phyloP scores from a whole-genome alignment of 2,797 vertebrate species.

The Chelon auratus region DNA sequence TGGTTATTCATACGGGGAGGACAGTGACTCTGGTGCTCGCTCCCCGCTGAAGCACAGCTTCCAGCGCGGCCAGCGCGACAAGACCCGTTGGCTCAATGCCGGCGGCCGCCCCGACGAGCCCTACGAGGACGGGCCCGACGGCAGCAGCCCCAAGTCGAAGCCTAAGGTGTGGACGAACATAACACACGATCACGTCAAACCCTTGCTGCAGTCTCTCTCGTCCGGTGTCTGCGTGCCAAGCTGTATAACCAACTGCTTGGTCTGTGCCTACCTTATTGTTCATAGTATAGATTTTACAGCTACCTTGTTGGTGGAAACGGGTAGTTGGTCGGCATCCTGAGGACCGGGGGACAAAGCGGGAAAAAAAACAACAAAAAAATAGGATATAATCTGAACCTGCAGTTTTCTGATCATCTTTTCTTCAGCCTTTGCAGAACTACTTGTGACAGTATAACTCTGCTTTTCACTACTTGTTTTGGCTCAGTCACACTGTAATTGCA shows the following conservation, averaged over 20 bases:
- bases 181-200: slow-evolving; percentile 99
- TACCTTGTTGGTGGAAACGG: slow-evolving; percentile 80
- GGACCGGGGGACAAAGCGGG: slow-evolving; percentile 67
- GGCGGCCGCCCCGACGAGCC: slow-evolving; percentile 91
- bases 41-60: slow-evolving; percentile 99
- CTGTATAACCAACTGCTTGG: slow-evolving; percentile 99
- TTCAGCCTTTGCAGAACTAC: neutral
- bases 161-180: slow-evolving; percentile 99
- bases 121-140: slow-evolving; percentile 94
- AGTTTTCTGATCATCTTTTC: neutral
- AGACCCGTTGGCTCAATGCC: slow-evolving; percentile 96
- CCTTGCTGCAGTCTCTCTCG: slow-evolving; percentile 99
- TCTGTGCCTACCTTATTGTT: slow-evolving; percentile 99
- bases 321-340: slow-evolving; percentile 89
- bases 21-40: slow-evolving; percentile 95
- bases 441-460: no score
- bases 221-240: slow-evolving; percentile 99
- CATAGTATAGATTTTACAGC: slow-evolving; percentile 95
- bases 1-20: slow-evolving; percentile 92
- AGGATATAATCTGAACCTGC: neutral
- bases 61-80: slow-evolving; percentile 99
- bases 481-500: slow-evolving; percentile 18
- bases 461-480: neutral
- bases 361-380: neutral
- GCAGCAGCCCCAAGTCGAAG: slow-evolving; percentile 99